These are phyloP conservation scores for Apis florea DNA, from an alignment of 1,140 invertebrate species.

Conservation along the genomic window DNA sequence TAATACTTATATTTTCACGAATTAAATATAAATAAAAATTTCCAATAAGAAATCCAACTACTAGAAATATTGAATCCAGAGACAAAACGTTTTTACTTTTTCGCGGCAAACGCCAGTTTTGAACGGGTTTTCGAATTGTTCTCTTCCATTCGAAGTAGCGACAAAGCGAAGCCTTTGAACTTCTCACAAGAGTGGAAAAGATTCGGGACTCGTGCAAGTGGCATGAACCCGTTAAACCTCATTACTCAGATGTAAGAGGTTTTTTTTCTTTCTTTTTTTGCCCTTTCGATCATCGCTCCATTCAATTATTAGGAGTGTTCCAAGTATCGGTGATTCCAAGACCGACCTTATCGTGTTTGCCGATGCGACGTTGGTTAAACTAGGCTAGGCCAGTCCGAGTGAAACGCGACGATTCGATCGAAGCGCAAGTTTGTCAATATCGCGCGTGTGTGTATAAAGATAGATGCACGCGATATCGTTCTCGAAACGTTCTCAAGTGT, in stretches of 20 bases:
- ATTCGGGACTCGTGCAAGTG: conserved; percentile 6
- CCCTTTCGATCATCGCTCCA: conserved; percentile 26
- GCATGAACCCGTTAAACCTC: conserved; percentile 29
- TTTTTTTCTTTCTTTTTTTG: conserved; percentile 28
- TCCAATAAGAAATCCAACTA: background rate
- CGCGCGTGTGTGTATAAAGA: background rate
- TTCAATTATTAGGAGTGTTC: conserved; percentile 28
- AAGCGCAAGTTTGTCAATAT: conserved; percentile 4
- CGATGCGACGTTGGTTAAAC: background rate
- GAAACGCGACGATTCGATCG: background rate
- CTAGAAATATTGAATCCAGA: background rate
- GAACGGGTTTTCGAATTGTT: conserved; percentile 25
- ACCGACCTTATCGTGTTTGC: conserved; percentile 1
- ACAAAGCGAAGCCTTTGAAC: conserved; percentile 25
- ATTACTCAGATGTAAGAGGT: conserved; percentile 48
- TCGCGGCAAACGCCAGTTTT: background rate
- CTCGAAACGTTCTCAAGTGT: too few relatives aligned
- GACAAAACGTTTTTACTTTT: background rate
- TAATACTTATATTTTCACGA: background rate
- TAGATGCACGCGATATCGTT: background rate
- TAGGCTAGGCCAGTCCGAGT: background rate
- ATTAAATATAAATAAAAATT: background rate
- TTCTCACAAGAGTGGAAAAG: conserved; percentile 13
- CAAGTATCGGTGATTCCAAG: background rate
- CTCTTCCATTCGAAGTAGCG: conserved; percentile 15